Evolutionary conservation across 1,140 invertebrate genomes (phyloP).

Genomic region (Trissolcus basalis): DNA sequence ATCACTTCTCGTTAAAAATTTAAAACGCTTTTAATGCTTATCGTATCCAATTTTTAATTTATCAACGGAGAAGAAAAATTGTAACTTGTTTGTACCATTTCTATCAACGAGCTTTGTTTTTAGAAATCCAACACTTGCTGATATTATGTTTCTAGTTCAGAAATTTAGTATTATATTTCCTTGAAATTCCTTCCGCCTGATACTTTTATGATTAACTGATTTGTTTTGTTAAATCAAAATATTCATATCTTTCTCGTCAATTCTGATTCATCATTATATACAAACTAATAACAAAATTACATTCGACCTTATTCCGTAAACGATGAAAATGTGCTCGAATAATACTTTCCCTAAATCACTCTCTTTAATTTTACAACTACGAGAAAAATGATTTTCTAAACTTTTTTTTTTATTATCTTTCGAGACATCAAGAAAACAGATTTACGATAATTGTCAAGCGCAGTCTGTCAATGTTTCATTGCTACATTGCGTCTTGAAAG

Average conservation of each 20-base stretch:
- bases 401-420: slow-evolving; percentile 8
- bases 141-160: slow-evolving; percentile 14
- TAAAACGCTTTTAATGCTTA: too few species aligned
- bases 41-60: too few species aligned
- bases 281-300: too few species aligned
- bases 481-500: slow-evolving; percentile 41
- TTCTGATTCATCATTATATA: too few species aligned
- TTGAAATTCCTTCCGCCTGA: too few species aligned
- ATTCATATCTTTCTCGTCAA: too few species aligned
- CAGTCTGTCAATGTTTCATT: slow-evolving; percentile 35
- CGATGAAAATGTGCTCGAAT: too few species aligned
- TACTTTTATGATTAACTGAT: too few species aligned
- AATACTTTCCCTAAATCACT: not conserved
- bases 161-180: slow-evolving; percentile 33
- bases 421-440: slow-evolving; percentile 16
- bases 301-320: too few species aligned
- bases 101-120: slow-evolving; percentile 16
- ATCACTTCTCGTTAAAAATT: too few species aligned
- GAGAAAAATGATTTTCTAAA: slow-evolving; percentile 18
- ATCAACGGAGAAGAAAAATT: too few species aligned
- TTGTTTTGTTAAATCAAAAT: too few species aligned
- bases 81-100: slow-evolving; percentile 13
- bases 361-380: not conserved
- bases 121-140: slow-evolving; percentile 15
- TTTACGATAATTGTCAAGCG: slow-evolving; percentile 40